These are phyloP conservation scores for Stenopsyche tienmushanensis DNA, from an alignment of 1,140 invertebrate genomes.

Conservation along the genomic window DNA sequence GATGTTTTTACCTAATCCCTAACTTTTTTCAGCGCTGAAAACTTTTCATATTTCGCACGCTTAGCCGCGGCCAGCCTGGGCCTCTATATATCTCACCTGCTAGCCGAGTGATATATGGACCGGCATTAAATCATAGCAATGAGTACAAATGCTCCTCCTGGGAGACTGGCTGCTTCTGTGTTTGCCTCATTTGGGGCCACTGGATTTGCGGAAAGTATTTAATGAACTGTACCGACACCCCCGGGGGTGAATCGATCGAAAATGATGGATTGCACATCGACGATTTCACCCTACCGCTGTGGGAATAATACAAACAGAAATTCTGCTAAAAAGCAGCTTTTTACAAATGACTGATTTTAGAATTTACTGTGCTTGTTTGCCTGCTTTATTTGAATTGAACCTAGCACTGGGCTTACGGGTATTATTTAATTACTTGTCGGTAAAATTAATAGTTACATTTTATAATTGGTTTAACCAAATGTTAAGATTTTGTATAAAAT, in stretches of 20 bases:
- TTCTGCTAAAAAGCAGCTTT: too few species aligned
- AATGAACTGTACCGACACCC: constrained; percentile 15
- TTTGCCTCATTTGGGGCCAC: too few species aligned
- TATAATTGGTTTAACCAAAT: too few species aligned
- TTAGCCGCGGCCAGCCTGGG: neutral
- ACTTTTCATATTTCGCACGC: constrained; percentile 9
- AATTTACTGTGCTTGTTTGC: too few species aligned
- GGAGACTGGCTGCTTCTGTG: too few species aligned
- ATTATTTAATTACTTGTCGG: neutral
- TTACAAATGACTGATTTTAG: too few species aligned
- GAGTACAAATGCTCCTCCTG: constrained; percentile 28
- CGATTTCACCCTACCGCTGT: too few species aligned
- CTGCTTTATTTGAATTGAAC: too few species aligned
- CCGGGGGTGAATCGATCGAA: constrained; percentile 15
- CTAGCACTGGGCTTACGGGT: neutral
- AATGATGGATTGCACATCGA: constrained; percentile 1
- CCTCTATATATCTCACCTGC: constrained; percentile 15
- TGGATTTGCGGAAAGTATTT: constrained; percentile 3
- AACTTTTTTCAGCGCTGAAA: constrained; percentile 4
- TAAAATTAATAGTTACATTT: too few species aligned
- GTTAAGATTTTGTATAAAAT: too few species aligned
- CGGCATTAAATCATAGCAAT: constrained; percentile 32
- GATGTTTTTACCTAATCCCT: constrained; percentile 16
- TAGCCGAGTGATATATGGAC: constrained; percentile 21
- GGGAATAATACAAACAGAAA: too few species aligned